Conservation (phyloP, 2,113 vertebrate species). For the Macrotus californicus region DNA sequence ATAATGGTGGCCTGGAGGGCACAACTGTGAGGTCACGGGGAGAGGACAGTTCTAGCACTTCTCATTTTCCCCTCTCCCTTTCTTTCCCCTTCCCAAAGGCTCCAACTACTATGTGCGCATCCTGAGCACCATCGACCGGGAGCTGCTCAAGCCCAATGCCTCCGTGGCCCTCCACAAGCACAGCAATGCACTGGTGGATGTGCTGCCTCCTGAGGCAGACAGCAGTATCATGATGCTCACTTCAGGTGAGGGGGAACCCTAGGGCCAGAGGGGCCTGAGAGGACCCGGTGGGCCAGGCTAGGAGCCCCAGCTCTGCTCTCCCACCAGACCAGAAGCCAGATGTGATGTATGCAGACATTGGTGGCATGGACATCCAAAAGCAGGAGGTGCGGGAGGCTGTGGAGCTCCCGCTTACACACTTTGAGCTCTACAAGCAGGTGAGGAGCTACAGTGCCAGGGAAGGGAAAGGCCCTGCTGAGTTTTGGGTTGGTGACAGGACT, state of each 20-base stretch:
- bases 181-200: constrained; percentile 95
- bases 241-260: constrained; percentile 79
- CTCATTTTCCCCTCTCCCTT: not conserved
- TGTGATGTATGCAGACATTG: constrained; percentile 94
- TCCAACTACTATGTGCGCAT: constrained; percentile 97
- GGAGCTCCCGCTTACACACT: constrained; percentile 95
- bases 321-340: constrained; percentile 94
- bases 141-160: constrained; percentile 95
- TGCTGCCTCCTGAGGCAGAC: constrained; percentile 94
- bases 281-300: not conserved
- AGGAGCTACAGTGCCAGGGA: not conserved
- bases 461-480: not conserved
- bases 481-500: accelerated
- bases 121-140: constrained; percentile 95
- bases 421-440: constrained; percentile 97
- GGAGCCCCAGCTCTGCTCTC: not conserved
- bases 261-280: accelerated
- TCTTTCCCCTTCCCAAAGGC: constrained; percentile 71
- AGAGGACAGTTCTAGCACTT: not conserved
- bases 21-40: accelerated
- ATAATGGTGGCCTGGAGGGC: accelerated
- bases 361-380: constrained; percentile 98
- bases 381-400: constrained; percentile 96
- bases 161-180: constrained; percentile 96
- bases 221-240: constrained; percentile 99